Evolutionary conservation across 2,797 vertebrate species (phyloP).

Genomic region (Poecile montanus): DNA sequence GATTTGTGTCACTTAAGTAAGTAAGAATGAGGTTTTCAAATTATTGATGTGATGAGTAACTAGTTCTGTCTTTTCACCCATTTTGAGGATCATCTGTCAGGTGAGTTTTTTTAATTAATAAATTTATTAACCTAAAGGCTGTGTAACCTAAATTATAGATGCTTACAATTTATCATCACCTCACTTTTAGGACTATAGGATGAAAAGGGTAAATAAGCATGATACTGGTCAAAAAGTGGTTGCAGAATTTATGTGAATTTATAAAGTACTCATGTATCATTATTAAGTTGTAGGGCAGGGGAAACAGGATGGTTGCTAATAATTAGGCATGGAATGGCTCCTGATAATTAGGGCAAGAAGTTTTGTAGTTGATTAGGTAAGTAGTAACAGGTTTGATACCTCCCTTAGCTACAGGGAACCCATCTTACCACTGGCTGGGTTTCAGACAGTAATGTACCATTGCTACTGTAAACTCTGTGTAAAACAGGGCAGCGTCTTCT

Average conservation of each 20-base stretch:
- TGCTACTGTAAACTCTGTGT: not conserved
- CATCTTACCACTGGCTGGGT: not conserved
- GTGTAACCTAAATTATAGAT: not conserved
- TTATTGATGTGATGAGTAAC: not conserved
- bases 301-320: not conserved
- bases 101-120: not conserved
- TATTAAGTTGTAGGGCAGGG: not conserved
- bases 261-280: not conserved
- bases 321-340: not conserved
- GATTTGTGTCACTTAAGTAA: not conserved
- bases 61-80: not conserved
- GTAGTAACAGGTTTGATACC: not conserved
- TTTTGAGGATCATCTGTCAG: not conserved
- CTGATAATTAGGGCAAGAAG: not conserved
- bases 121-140: not conserved
- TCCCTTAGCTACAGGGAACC: not conserved
- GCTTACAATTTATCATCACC: not conserved
- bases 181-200: not conserved
- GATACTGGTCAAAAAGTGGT: not conserved
- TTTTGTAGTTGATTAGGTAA: not conserved
- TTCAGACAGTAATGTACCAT: not conserved
- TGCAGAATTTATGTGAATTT: not conserved
- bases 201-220: not conserved
- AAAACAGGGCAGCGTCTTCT: not conserved
- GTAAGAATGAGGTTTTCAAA: not conserved